Evolutionary conservation across 2,888 invertebrate species (phyloP), one percentile per base, ranked within the genome.

Genomic region (Cacoxenus indagator): DNA sequence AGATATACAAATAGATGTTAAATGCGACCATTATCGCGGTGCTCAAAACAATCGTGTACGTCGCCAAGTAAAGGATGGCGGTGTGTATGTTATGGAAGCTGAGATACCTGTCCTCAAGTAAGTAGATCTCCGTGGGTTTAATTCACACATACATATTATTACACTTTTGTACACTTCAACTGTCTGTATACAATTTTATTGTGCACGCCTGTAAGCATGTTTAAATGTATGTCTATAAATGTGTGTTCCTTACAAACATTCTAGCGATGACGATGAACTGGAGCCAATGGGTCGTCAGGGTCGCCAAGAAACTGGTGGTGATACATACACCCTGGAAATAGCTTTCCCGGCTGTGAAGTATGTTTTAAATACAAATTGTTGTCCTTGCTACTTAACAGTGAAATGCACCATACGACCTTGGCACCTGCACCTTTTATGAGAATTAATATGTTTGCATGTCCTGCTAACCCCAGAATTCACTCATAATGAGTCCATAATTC

Each of bases 271-370:
- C 62, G 84, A 84, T 70, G 81, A 84, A 31, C 67, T 81, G 62
- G 76, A 81, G 31, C 62, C 81, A 67, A 84, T 83, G 69, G 85
- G 84, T 78, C 93, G 95, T 88, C 94, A 95, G 90, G 94, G 94
- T 88, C 92, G 95, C 86, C 95, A 95, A 90, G 93, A 92, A 88
- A 94, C 94, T 88, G 88, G 88, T 78, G 88, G 88, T 70, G 95
- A 96, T 89, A 95, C 95, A 83, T 97, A 97, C 91, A 93, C 91
- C 90, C 92, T 96, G 88, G 94, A 95, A 90, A 94, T 97, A 89
- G 92, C 95, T 87, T 96, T 96, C 93, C 96, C 96, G 87, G 93
- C 96, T 86, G 91, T 95, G 91, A 96, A 95, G 96, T 96, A 93
- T 94, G 92, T 91, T 81, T 70, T 70, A 65, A 67, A 69, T 73